phyloP scores from a whole-genome alignment of 2,888 invertebrate genomes.

The Cephus nigrinus region DNA sequence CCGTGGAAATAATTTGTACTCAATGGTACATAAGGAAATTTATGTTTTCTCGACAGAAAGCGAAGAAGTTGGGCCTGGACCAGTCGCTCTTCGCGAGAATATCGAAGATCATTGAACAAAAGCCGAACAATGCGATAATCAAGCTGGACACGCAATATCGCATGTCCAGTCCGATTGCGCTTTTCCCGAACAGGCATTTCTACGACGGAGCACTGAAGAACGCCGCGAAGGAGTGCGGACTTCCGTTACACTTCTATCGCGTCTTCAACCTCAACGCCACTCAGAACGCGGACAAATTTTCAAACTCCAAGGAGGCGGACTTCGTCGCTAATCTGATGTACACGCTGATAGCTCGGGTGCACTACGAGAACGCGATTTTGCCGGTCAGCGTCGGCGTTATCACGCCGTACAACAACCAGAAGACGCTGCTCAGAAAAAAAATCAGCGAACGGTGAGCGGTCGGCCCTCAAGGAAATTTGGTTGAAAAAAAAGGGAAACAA shows the following conservation, averaged over 20 bases:
- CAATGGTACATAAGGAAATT: neutral
- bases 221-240: slow-evolving; percentile 22
- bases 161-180: slow-evolving; percentile 83
- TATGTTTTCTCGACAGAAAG: slow-evolving; percentile 68
- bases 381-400: slow-evolving; percentile 71
- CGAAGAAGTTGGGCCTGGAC: slow-evolving; percentile 74
- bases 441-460: slow-evolving; percentile 6
- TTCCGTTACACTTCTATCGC: slow-evolving; percentile 69
- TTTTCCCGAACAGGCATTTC: slow-evolving; percentile 79
- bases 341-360: slow-evolving; percentile 59
- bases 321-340: slow-evolving; percentile 68
- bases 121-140: slow-evolving; percentile 64
- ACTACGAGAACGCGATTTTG: slow-evolving; percentile 43
- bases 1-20: neutral
- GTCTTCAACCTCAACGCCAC: slow-evolving; percentile 68
- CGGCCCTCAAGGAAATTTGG: no score
- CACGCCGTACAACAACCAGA: slow-evolving; percentile 75
- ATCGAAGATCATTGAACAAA: slow-evolving; percentile 68
- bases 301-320: slow-evolving; percentile 66
- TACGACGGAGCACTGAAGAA: slow-evolving; percentile 70
- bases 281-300: slow-evolving; percentile 44
- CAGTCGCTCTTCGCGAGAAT: slow-evolving; percentile 81
- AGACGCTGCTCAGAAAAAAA: slow-evolving; percentile 28
- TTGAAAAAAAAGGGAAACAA: no score
- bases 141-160: slow-evolving; percentile 78